Evolutionary conservation across 1,140 invertebrate genomes (phyloP), one percentile per base, ranked within the genome.

Genomic region (Atta texana): DNA sequence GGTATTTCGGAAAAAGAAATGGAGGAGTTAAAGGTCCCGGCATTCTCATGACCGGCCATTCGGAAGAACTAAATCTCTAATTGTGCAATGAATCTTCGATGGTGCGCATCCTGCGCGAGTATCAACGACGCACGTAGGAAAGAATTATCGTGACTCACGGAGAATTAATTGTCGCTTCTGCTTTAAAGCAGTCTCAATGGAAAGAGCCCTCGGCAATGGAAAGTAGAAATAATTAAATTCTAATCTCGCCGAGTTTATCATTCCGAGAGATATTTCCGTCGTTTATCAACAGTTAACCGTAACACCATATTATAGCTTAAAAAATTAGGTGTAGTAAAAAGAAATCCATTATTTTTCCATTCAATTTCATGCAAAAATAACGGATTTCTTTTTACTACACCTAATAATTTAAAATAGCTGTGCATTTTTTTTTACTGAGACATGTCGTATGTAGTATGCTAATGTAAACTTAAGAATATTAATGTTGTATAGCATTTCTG

Each of bases 101-200:
- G 34, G 28, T n/a, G 51, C 59, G 66, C 51, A 61, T n/a, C n/a
- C 57, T 28, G 28, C 49, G 14, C 12, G 49, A 51, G 21, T 80
- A 24, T n/a, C 57, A 31, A 39, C 31, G 44, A 64, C 21, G 53
- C 59, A 63, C 57, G 72, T 75, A 77, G 57, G 59, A 51, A 74
- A 86, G 87, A 89, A 68, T 77, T 89, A 85, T 80, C 87, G 74
- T 4, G 18, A 14, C 59, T 21, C 6, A 10, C 59, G 21, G 10
- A 49, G 59, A 88, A 88, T 86, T 88, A 75, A 88, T 86, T 53
- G 59, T 49, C 8, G 12, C 34, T 53, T 85, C 63, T 59, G 44
- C 68, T 75, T 68, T 34, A 51, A 24, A 72, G 24, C 39, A 34
- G 14, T 66, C 64, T 68, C 7, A 44, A 10, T 44, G 39, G 39